phyloP scores from a whole-genome alignment of 2,113 vertebrate species.

The Gallinago jamesoni region DNA sequence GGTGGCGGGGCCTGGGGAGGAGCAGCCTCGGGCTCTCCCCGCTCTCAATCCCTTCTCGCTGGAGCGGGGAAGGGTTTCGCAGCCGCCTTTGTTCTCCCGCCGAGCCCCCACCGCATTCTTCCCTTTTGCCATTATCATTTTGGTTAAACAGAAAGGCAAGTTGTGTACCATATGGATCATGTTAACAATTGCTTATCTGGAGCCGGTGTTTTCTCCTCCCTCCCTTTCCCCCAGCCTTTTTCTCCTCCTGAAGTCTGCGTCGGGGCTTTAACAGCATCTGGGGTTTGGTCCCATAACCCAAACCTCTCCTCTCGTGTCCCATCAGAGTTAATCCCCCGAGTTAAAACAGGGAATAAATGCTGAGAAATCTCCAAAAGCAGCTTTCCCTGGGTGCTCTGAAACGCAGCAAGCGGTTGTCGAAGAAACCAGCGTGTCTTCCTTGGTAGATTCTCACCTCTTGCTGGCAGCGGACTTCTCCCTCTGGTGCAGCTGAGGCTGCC shows the following conservation, averaged over 20 bases:
- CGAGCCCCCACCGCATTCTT: slow-evolving; percentile 70
- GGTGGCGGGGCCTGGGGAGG: not conserved
- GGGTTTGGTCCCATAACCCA: not conserved
- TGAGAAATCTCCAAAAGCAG: fast-evolving
- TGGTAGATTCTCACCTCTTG: fast-evolving
- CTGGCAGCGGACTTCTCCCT: not conserved
- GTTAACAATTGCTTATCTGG: slow-evolving; percentile 83
- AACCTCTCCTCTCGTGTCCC: not conserved
- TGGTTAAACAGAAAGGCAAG: slow-evolving; percentile 74
- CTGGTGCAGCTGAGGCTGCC: not conserved
- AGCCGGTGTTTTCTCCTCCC: slow-evolving; percentile 41
- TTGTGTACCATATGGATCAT: slow-evolving; percentile 80
- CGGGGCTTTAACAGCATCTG: not conserved
- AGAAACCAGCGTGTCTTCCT: fast-evolving
- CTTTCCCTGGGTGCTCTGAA: not conserved
- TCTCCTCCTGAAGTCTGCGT: not conserved
- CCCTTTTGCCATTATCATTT: slow-evolving; percentile 78
- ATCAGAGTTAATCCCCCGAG: fast-evolving
- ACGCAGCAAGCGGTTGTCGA: fast-evolving
- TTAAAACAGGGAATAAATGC: fast-evolving
- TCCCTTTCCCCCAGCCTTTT: slow-evolving; percentile 8
- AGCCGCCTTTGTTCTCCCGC: slow-evolving; percentile 72
- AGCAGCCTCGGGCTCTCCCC: not conserved
- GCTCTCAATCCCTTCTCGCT: not conserved
- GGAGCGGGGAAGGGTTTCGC: slow-evolving; percentile 67